A percentile compares a stretch with the other conserved stretches of the same genome.
Conservation (phyloP, 1,140 invertebrate genomes). For the Sinella curviseta region DNA sequence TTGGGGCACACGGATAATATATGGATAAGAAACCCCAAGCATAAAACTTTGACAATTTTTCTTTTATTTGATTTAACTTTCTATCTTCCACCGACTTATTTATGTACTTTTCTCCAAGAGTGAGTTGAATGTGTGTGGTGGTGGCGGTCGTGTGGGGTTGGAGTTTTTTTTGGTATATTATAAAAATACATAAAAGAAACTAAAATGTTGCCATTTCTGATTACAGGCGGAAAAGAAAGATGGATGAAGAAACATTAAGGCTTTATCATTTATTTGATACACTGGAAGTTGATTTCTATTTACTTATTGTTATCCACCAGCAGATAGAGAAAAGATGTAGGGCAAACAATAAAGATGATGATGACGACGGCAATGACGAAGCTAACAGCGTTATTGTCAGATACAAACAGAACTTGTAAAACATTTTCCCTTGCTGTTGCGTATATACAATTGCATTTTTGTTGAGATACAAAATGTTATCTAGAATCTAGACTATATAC, state of each 20-base stretch:
- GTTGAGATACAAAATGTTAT: too few relatives aligned
- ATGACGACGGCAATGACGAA: not conserved
- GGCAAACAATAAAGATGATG: not conserved
- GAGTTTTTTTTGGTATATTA: not conserved
- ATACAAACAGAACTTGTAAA: too few relatives aligned
- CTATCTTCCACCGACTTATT: not conserved
- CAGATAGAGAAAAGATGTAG: not conserved
- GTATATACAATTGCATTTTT: too few relatives aligned
- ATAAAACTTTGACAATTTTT: not conserved
- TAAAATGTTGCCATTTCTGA: not conserved
- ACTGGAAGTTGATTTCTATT: not conserved
- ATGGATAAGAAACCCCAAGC: not conserved
- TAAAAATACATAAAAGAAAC: not conserved
- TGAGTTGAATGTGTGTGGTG: too few relatives aligned
- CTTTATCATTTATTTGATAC: not conserved
- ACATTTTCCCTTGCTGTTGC: not conserved
- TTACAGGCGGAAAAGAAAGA: not conserved
- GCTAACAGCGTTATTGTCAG: too few relatives aligned
- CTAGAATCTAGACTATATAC: too few relatives aligned
- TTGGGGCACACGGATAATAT: not conserved
- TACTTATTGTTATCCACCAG: constrained; percentile 10
- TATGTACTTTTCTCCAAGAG: not conserved
- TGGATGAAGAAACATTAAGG: not conserved
- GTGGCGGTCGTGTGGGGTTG: too few relatives aligned
- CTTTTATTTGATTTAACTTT: constrained; percentile 21